Conservation (phyloP, 2,888 invertebrate species). For the Apamea sordens region DNA sequence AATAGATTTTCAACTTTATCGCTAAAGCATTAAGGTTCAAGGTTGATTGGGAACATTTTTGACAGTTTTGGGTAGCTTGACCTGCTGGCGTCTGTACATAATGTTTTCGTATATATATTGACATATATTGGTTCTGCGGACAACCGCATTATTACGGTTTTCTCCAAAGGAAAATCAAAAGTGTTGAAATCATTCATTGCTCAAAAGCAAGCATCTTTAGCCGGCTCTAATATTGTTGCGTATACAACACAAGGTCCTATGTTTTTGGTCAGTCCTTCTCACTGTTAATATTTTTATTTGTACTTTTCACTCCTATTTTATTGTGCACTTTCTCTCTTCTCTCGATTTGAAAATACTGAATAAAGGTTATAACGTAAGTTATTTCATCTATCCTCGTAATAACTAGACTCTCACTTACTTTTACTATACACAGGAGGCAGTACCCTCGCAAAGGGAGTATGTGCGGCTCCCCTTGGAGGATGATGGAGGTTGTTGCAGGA, state of each 20-base stretch:
- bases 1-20: too few relatives aligned
- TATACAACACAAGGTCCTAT: not conserved
- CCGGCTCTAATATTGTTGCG: not conserved
- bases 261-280: not conserved
- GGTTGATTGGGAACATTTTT: too few relatives aligned
- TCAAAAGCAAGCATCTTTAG: not conserved
- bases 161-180: not conserved
- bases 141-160: too few relatives aligned
- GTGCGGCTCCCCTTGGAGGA: conserved; percentile 75
- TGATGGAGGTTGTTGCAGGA: conserved; percentile 80
- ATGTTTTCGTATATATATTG: too few relatives aligned
- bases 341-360: not conserved
- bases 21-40: too few relatives aligned
- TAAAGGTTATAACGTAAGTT: not conserved
- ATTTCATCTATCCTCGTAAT: not conserved
- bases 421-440: conserved; percentile 75
- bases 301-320: too few relatives aligned
- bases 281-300: too few relatives aligned
- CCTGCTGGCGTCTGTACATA: too few relatives aligned
- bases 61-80: too few relatives aligned
- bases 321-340: not conserved
- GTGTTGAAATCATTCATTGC: not conserved
- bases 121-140: too few relatives aligned
- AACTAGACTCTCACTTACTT: conserved; percentile 64
- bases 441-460: conserved; percentile 78